Evolutionary conservation across 1,140 invertebrate species (phyloP), one percentile per base, ranked within the genome.

Genomic region (Probaryconus sp.): DNA sequence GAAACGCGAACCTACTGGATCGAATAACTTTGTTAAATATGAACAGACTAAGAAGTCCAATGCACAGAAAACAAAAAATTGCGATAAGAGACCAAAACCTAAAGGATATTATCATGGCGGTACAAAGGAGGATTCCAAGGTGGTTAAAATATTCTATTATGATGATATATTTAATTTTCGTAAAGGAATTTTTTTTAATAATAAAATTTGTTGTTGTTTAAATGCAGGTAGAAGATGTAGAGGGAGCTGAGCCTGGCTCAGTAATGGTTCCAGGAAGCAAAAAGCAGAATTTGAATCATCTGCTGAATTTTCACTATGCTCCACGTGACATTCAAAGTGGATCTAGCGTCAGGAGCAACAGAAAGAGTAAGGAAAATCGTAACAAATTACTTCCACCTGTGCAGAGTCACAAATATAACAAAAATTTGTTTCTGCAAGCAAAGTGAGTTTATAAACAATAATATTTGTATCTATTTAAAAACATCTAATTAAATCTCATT

Each of bases 391-490:
- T 89, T 61, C 85, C 88, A 78, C 80, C 83, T 33, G 83, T 89
- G 55, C 87, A 89, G 40, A 88, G 89, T 20, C 90, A 92, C 76
- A 93, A 93, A 80, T 97, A 96, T 85, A 96, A 94, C 86, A 96
- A 97, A 85, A 95, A 98, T 84, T 93, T 96, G 78, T 98, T 96
- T 85, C 87, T 98, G 24, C 95, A 97, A 88, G 96, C 96, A 24
- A 97, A 97, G 95, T 97, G 90, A 35, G 79, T 71, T 21, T 45
- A 40, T 21, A 18, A n/a, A n/a, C n/a, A n/a, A 31, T 33, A 28
- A 30, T 45, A 31, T 21, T 13, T 43, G 1, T 10, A 26, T 56
- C 14, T 26, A 30, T 21, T 3, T 30, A n/a, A 17, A 21, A n/a
- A 5, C n/a, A 31, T 2, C 9, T 31, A 24, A 24, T 24, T 7